A percentile compares a stretch with the other conserved stretches of the same genome.
These are phyloP conservation scores for Pseudomyrmex flavicornis DNA, from an alignment of 1,140 invertebrate species.

Conservation along the genomic window DNA sequence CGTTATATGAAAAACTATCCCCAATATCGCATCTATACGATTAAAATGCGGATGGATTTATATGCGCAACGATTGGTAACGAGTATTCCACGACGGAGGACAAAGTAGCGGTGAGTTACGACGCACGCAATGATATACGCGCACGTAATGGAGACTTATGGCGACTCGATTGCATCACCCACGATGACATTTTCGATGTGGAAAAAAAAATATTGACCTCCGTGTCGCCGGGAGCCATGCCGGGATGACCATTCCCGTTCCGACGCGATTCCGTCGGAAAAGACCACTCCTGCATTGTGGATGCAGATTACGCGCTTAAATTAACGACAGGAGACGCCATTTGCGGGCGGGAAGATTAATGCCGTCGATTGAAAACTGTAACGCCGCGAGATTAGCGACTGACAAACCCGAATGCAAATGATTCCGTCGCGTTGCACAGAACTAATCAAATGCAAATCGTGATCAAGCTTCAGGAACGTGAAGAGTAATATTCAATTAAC, in stretches of 20 bases:
- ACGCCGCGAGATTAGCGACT: background rate
- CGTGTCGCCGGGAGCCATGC: no score
- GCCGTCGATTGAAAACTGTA: slow-evolving; percentile 5
- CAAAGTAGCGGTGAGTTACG: slow-evolving; percentile 69
- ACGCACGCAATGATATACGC: slow-evolving; percentile 73
- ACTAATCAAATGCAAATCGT: slow-evolving; percentile 11
- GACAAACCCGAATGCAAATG: slow-evolving; percentile 14
- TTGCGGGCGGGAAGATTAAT: slow-evolving; percentile 4
- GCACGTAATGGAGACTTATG: slow-evolving; percentile 78
- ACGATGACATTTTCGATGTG: no score
- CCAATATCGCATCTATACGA: slow-evolving; percentile 1
- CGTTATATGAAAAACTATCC: slow-evolving; percentile 26
- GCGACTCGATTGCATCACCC: slow-evolving; percentile 58
- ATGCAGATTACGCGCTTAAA: slow-evolving; percentile 1
- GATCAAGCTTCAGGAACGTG: background rate
- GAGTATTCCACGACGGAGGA: slow-evolving; percentile 49
- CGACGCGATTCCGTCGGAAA: slow-evolving; percentile 4
- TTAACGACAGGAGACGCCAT: slow-evolving; percentile 7
- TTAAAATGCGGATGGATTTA: slow-evolving; percentile 67
- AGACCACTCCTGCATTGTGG: slow-evolving; percentile 22
- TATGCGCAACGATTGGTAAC: slow-evolving; percentile 69
- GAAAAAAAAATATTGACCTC: no score
- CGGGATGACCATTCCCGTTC: background rate
- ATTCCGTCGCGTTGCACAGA: background rate
- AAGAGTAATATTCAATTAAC: slow-evolving; percentile 45